Conservation (phyloP, 2,113 vertebrate species). For the Callospermophilus lateralis region DNA sequence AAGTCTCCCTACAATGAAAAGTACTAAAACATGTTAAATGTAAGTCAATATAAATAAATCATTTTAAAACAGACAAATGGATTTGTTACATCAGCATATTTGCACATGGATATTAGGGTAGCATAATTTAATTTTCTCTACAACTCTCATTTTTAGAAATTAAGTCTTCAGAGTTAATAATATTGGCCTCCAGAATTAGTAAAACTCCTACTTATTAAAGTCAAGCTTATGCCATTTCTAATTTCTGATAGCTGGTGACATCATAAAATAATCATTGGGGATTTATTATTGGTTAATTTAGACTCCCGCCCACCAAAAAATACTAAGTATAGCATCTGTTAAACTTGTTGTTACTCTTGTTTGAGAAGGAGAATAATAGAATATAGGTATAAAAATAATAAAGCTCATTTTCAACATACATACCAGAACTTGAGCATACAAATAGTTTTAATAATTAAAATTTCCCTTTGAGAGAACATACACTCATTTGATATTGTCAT, state of each 20-base stretch:
- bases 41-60: neutral
- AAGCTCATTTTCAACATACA: neutral
- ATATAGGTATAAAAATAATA: neutral
- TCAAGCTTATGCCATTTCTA: slow-evolving; percentile 11
- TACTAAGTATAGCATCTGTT: neutral
- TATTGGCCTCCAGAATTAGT: slow-evolving; percentile 18
- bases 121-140: neutral
- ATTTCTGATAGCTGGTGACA: slow-evolving; percentile 37
- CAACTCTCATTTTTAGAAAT: slow-evolving; percentile 43
- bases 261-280: slow-evolving; percentile 46
- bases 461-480: neutral
- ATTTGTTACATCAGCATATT: neutral
- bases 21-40: neutral
- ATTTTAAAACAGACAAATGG: slow-evolving; percentile 24
- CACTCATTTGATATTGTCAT: neutral
- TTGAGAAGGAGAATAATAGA: slow-evolving; percentile 9
- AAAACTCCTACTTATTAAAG: slow-evolving; percentile 4
- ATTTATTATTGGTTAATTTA: slow-evolving; percentile 38
- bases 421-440: neutral
- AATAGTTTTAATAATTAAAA: neutral
- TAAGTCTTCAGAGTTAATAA: neutral
- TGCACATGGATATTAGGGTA: neutral
- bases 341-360: slow-evolving; percentile 7
- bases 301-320: neutral
- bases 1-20: neutral